Percentiles rank a stretch among this genome's conserved stretches.
Conservation (phyloP, 2,888 invertebrate genomes). For the Pseudoips prasinana region DNA sequence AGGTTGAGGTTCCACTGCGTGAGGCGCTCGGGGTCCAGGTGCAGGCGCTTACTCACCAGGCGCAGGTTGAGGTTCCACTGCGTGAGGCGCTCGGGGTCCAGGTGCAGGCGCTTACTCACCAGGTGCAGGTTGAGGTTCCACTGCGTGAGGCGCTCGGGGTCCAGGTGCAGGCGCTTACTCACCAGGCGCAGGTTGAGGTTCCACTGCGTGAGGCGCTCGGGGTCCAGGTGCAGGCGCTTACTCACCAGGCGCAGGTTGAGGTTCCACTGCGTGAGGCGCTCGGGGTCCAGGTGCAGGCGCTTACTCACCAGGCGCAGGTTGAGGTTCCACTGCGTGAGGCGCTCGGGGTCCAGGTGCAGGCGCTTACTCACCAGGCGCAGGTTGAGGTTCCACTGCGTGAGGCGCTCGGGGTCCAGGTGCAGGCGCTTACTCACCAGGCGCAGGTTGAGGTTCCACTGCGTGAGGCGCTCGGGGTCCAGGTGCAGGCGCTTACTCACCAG, state of each 20-base stretch:
- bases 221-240: constrained; percentile 66
- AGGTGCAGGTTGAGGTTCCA: constrained; percentile 58
- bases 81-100: constrained; percentile 81
- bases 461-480: constrained; percentile 79
- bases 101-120: constrained; percentile 62
- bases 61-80: too few species aligned
- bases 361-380: constrained; percentile 36
- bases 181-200: constrained; percentile 73
- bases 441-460: too few species aligned
- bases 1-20: constrained; percentile 60
- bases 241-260: constrained; percentile 57
- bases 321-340: too few species aligned
- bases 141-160: constrained; percentile 57
- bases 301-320: constrained; percentile 78
- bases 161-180: constrained; percentile 84
- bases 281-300: constrained; percentile 84
- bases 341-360: constrained; percentile 80
- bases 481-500: constrained; percentile 62
- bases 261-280: constrained; percentile 6
- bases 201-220: too few species aligned
- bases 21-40: constrained; percentile 77
- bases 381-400: constrained; percentile 59
- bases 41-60: constrained; percentile 84
- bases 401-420: constrained; percentile 79
- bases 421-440: constrained; percentile 83